Conservation (phyloP, 2,888 invertebrate genomes). For the Andrena flavipes region DNA sequence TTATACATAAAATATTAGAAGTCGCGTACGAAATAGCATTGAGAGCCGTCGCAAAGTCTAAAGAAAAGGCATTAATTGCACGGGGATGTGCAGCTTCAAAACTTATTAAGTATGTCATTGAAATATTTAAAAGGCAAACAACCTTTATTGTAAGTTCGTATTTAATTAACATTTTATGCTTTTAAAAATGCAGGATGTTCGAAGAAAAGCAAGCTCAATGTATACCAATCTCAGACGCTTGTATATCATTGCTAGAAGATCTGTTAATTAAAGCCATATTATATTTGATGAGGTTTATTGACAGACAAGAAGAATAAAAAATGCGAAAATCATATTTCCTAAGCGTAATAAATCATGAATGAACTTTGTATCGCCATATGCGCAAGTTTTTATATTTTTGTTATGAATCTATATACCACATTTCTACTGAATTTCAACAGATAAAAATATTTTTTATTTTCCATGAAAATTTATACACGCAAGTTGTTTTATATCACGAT, state of each 20-base stretch:
- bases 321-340: not conserved
- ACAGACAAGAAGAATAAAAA: slow-evolving; percentile 25
- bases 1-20: slow-evolving; percentile 50
- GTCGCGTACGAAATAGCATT: slow-evolving; percentile 46
- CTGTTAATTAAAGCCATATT: slow-evolving; percentile 53
- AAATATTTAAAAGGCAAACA: not conserved
- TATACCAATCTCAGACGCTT: slow-evolving; percentile 30
- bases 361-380: not conserved
- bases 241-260: slow-evolving; percentile 42
- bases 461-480: slow-evolving; percentile 11
- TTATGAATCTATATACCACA: not conserved
- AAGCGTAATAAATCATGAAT: not conserved
- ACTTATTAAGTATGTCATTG: slow-evolving; percentile 33
- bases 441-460: slow-evolving; percentile 32
- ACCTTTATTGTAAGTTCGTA: not conserved
- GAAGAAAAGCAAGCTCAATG: slow-evolving; percentile 28
- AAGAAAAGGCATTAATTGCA: slow-evolving; percentile 11
- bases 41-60: slow-evolving; percentile 28
- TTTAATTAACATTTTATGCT: slow-evolving; percentile 4
- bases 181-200: slow-evolving; percentile 35
- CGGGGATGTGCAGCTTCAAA: slow-evolving; percentile 13
- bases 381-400: not conserved
- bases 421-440: slow-evolving; percentile 1
- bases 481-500: slow-evolving; percentile 16
- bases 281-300: slow-evolving; percentile 15